Evolutionary conservation across 1,140 invertebrate genomes (phyloP), one percentile per base, ranked within the genome.

Genomic region (Cotesia chilonis): DNA sequence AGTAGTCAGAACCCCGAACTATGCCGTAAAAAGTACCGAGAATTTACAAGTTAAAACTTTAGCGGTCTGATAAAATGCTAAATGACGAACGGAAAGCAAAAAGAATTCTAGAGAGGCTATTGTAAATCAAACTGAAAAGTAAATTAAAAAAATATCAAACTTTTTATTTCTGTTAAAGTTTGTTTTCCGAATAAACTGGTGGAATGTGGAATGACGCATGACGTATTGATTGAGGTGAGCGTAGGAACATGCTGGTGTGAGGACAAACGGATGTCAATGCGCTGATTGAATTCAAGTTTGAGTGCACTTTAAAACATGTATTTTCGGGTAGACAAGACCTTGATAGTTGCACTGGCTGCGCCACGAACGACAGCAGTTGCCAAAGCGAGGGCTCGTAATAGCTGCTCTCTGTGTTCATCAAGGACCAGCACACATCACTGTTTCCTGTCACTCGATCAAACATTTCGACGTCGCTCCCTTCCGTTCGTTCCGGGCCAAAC

Each of bases 231-330:
- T n/a, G 10, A 52, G 10, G 3, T 41, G 35, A 12, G 52, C 2
- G 61, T 37, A 37, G n/a, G 3, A 38, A 6, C 6, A 36, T 65
- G 7, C 4, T 59, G 28, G 10, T 10, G 54, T 54, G 52, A 57
- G 35, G n/a, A 54, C 70, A 28, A 35, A 10, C 63, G 41, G 5
- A 51, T 5, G 20, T 59, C 10, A 10, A 38, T 28, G 41, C 35
- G n/a, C 51, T 71, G 70, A 71, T 71, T 71, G 64, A 71, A 66
- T 71, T 71, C 41, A 37, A 65, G 14, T 41, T 41, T 14, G 54
- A 72, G 71, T 72, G 54, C 64, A 72, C 71, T 72, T 72, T 47
- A 72, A 72, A 72, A 72, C 64, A 67, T 72, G 71, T 35, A 67
- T 52, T 14, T 35, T 28, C 55, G 10, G 41, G 54, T 55, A 41